A percentile compares a stretch with the other conserved stretches of the same genome.
Conservation (phyloP, 2,797 vertebrate genomes). For the Etheostoma perlongum region DNA sequence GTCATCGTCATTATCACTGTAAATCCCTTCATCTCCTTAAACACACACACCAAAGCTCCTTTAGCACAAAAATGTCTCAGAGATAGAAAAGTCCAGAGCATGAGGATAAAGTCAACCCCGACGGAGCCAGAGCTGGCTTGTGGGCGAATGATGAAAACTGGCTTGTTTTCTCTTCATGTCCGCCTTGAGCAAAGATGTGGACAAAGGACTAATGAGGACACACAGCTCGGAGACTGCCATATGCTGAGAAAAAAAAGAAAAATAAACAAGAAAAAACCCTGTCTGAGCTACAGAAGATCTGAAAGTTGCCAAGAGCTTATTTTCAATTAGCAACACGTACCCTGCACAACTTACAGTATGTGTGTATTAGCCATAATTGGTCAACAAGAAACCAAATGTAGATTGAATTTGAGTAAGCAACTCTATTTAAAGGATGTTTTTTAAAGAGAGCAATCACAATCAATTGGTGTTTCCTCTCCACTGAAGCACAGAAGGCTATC, state of each 20-base stretch:
- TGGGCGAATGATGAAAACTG: conserved; percentile 32
- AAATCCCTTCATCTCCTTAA: conserved; percentile 62
- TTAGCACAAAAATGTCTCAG: conserved; percentile 31
- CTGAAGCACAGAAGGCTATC: conserved; percentile 25
- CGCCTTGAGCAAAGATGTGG: conserved; percentile 39
- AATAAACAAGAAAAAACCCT: conserved; percentile 19
- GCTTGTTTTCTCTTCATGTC: conserved; percentile 54
- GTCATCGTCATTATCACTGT: conserved; percentile 60
- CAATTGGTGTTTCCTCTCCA: conserved; percentile 7
- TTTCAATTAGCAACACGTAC: conserved; percentile 38
- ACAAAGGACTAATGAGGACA: conserved; percentile 63
- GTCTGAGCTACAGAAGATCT: conserved; percentile 19
- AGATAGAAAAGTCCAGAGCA: conserved; percentile 40
- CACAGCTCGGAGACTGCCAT: conserved; percentile 18
- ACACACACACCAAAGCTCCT: conserved; percentile 48
- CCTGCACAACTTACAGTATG: conserved; percentile 19
- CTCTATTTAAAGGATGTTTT: conserved; percentile 31
- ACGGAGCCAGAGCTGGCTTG: background rate
- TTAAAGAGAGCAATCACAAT: conserved; percentile 23
- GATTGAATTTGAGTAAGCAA: conserved; percentile 42
- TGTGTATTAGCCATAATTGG: conserved; percentile 19
- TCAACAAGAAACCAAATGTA: conserved; percentile 12
- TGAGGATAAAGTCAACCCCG: conserved; percentile 25
- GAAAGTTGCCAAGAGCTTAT: conserved; percentile 29
- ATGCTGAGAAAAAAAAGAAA: conserved; percentile 19